Evolutionary conservation across 2,797 vertebrate species (phyloP), one percentile per base, ranked within the genome.

Genomic region (Mallotus villosus): DNA sequence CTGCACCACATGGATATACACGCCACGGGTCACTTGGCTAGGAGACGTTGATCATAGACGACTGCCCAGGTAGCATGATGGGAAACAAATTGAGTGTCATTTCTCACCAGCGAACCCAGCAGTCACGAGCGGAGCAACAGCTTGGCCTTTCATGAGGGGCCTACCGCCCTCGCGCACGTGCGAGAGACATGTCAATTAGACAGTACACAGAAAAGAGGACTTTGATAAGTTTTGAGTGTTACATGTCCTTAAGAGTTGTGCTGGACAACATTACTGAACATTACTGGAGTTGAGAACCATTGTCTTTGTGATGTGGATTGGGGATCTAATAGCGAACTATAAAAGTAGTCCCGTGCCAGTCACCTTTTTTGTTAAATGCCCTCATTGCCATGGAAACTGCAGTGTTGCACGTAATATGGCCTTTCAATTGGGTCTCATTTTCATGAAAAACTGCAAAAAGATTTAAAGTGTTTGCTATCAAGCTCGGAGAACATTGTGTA

Each of bases 81-180:
- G 84, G 84, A 86, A 88, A 90, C 90, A 92, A 92, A 90, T 87
- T 68, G 87, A 89, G 85, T 87, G 87, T 88, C 86, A 78, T 85
- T 87, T 79, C 83, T 85, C 84, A 83, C 72, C 80, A 37, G 19
- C 80, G 72, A 79, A 73, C 72, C 77, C 66, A 5, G 78, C 76
- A n/a, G 29, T 72, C 83, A 57, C 64, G 5, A 81, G 34, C 9
- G 12, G 9, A 70, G 32, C 68, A 69, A 69, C 32, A 61, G 68
- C 17, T 29, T 58, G 53, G 57, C 34, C 57, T 46, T 24, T n/a
- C 34, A 46, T 27, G 70, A 1, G 58, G 67, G 78, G 74, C 79
- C 78, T 72, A 2, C 2, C 11, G 68, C 24, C 22, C 65, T 70
- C 19, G 4, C 9, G 61, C 61, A 72, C 72, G 70, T 41, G 12